phyloP scores from a whole-genome alignment of 2,797 vertebrate genomes.

The Sebastes jordani region DNA sequence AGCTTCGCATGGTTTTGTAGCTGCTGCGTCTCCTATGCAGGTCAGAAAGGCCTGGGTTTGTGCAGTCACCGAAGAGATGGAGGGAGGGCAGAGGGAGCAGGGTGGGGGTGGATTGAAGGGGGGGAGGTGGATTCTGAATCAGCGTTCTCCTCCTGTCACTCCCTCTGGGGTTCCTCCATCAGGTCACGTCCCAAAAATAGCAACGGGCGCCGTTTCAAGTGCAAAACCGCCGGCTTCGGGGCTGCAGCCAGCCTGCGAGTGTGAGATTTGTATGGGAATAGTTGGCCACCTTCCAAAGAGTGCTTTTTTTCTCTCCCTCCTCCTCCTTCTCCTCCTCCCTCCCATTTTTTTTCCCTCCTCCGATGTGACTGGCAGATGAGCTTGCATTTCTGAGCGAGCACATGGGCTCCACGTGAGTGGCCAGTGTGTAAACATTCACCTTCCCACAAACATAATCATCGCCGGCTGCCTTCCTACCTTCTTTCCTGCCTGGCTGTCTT shows the following conservation, averaged over 20 bases:
- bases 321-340: not conserved
- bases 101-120: constrained; percentile 35
- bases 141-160: constrained; percentile 83
- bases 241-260: constrained; percentile 92
- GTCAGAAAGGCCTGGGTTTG: constrained; percentile 42
- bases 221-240: constrained; percentile 92
- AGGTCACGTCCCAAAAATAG: constrained; percentile 97
- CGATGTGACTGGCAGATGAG: constrained; percentile 92
- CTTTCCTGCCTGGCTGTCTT: constrained; percentile 48
- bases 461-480: constrained; percentile 53
- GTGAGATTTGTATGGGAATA: constrained; percentile 95
- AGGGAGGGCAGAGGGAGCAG: constrained; percentile 47
- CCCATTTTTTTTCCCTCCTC: constrained; percentile 44
- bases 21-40: not conserved
- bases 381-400: constrained; percentile 90
- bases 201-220: constrained; percentile 93
- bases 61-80: constrained; percentile 27
- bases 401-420: constrained; percentile 86
- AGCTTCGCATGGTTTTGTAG: not conserved
- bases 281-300: constrained; percentile 90
- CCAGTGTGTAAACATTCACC: constrained; percentile 80
- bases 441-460: constrained; percentile 68
- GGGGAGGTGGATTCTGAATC: constrained; percentile 72
- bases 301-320: constrained; percentile 23
- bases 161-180: constrained; percentile 93